These are phyloP conservation scores for Chauna torquata DNA, from an alignment of 2,113 vertebrate genomes.

Conservation along the genomic window DNA sequence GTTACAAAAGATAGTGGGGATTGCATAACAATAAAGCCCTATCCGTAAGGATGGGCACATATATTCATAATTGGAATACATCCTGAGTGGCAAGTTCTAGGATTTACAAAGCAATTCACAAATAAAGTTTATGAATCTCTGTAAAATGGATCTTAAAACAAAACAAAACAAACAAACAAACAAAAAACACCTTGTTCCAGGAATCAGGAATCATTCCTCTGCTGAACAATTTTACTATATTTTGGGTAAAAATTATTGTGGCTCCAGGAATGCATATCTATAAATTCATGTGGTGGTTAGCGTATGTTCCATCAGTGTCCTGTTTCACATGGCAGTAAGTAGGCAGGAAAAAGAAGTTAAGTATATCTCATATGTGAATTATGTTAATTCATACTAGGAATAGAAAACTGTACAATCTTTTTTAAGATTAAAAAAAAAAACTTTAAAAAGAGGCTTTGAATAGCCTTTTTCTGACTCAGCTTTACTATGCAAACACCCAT, in stretches of 20 bases:
- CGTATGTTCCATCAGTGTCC: not conserved
- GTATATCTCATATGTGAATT: not conserved
- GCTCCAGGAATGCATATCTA: not conserved
- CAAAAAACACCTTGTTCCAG: slow-evolving; percentile 17
- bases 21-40: not conserved
- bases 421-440: not conserved
- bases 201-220: slow-evolving; percentile 29
- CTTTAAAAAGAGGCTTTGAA: not conserved
- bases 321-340: not conserved
- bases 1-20: not conserved
- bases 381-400: not conserved
- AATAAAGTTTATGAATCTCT: not conserved
- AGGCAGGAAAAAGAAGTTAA: not conserved
- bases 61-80: not conserved
- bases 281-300: not conserved
- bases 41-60: not conserved
- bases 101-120: not conserved
- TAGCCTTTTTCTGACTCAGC: not conserved
- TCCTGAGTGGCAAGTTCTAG: not conserved
- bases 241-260: not conserved
- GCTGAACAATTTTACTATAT: slow-evolving; percentile 20
- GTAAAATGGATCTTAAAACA: not conserved
- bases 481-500: slow-evolving; percentile 3
- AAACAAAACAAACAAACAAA: not conserved
- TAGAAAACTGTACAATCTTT: not conserved